Conservation (phyloP, 2,113 vertebrate species). For the Otis tarda region DNA sequence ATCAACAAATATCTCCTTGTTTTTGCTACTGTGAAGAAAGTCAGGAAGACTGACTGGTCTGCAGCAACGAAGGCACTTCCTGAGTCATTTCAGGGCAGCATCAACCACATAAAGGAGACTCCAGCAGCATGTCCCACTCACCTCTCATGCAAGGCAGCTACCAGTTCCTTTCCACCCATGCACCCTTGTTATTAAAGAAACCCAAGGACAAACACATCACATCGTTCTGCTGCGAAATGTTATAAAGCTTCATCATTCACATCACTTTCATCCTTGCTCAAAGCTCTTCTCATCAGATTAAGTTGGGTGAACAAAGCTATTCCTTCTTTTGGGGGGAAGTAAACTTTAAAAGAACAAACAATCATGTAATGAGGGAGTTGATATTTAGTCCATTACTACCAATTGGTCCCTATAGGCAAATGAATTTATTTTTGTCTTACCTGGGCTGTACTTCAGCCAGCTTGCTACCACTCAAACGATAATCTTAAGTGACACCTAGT, state of each 20-base stretch:
- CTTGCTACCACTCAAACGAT: background rate
- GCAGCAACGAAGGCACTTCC: background rate
- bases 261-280: background rate
- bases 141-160: background rate
- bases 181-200: background rate
- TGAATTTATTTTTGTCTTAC: background rate
- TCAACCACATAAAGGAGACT: background rate
- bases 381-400: background rate
- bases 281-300: background rate
- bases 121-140: background rate
- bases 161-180: background rate
- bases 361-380: background rate
- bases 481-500: background rate
- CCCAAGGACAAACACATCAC: background rate
- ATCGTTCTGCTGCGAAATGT: background rate
- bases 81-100: fast-evolving
- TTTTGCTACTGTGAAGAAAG: background rate
- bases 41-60: background rate
- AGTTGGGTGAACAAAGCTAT: background rate
- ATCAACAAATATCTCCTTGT: background rate
- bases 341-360: background rate
- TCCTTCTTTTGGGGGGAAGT: background rate
- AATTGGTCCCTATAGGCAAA: background rate
- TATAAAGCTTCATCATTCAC: background rate
- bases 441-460: background rate